Conservation (phyloP, 64 coral and sea anemone species). For the Hydrozoanthus tunicans region DNA sequence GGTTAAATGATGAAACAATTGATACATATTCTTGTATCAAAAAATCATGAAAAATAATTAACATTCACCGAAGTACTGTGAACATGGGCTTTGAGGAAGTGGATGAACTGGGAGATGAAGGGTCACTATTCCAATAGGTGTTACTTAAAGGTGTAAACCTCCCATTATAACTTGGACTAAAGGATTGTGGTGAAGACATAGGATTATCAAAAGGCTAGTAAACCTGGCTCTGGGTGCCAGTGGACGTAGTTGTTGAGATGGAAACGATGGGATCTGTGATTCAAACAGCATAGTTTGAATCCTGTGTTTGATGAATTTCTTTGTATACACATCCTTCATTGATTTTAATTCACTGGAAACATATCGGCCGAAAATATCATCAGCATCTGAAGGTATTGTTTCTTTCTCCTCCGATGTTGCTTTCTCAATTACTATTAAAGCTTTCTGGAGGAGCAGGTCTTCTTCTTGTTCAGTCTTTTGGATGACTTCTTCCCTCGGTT, state of each 20-base stretch:
- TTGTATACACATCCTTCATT: constrained; percentile 1
- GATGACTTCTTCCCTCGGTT: too few species aligned
- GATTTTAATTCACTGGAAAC: constrained; percentile 16
- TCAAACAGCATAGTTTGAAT: constrained; percentile 6
- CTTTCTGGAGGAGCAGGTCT: neutral
- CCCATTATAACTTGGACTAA: neutral
- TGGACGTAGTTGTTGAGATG: neutral
- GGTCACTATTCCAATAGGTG: neutral
- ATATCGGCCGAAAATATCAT: neutral
- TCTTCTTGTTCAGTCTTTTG: too few species aligned
- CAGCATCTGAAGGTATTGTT: neutral
- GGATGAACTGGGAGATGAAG: too few species aligned
- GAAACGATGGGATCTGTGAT: constrained; percentile 2
- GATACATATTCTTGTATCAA: too few species aligned
- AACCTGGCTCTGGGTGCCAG: neutral
- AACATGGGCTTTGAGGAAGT: too few species aligned
- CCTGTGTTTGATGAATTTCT: constrained; percentile 18
- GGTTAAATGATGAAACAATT: too few species aligned
- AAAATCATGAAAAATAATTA: too few species aligned
- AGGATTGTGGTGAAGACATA: neutral
- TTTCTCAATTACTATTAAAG: neutral
- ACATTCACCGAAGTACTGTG: too few species aligned
- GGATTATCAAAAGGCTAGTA: neutral
- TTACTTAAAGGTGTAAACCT: neutral
- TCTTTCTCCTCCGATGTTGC: neutral